phyloP scores from a whole-genome alignment of 2,797 vertebrate genomes.

The Acrocephalus scirpaceus region DNA sequence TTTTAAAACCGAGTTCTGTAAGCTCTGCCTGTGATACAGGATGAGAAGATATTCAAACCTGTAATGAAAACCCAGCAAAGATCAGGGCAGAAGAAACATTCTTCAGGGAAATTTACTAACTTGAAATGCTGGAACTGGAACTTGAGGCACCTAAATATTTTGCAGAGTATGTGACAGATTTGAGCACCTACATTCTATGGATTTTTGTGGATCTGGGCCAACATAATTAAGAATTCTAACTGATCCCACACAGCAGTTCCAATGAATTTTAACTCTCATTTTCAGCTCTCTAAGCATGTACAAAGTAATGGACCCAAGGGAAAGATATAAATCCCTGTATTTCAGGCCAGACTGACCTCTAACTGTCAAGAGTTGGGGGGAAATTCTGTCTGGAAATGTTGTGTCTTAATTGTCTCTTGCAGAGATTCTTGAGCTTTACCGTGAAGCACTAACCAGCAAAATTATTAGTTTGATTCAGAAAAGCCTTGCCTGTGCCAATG shows the following conservation, averaged over 20 bases:
- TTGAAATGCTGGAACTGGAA: background rate
- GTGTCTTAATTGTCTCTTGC: conserved; percentile 6
- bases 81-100: background rate
- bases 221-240: conserved; percentile 11
- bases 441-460: background rate
- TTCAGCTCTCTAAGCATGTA: background rate
- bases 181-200: background rate
- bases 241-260: background rate
- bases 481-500: background rate
- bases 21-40: background rate
- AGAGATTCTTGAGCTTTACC: background rate
- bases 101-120: background rate
- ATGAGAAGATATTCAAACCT: background rate
- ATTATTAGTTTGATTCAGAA: background rate
- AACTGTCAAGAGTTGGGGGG: background rate
- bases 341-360: conserved; percentile 10
- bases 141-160: background rate
- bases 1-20: background rate
- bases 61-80: background rate
- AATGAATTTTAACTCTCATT: conserved; percentile 11
- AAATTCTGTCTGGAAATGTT: background rate
- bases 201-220: background rate
- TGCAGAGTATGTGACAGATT: background rate
- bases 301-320: background rate
- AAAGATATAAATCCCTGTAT: background rate